phyloP scores from a whole-genome alignment of 2,797 vertebrate species.

The Takifugu ocellatus region DNA sequence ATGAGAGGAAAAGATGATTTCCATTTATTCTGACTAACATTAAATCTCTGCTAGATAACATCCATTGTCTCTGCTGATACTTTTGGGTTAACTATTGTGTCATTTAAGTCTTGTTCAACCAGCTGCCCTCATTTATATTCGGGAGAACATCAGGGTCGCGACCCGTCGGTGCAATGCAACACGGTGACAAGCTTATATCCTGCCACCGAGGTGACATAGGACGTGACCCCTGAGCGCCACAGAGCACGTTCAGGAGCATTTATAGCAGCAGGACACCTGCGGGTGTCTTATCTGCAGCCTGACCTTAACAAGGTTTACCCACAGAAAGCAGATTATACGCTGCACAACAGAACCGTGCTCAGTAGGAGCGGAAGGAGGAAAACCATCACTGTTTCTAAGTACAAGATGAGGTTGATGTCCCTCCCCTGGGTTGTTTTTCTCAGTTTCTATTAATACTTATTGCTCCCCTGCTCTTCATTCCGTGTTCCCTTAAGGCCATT shows the following conservation, averaged over 20 bases:
- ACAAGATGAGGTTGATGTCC: conserved; percentile 64
- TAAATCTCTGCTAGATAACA: background rate
- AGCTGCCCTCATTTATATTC: conserved; percentile 55
- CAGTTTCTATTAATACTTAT: conserved; percentile 40
- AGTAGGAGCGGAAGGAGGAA: conserved; percentile 28
- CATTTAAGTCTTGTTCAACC: conserved; percentile 30
- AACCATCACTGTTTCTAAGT: conserved; percentile 63
- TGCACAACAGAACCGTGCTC: conserved; percentile 42
- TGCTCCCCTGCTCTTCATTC: conserved; percentile 16
- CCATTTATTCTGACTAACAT: background rate
- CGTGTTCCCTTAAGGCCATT: conserved; percentile 30
- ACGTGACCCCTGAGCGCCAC: conserved; percentile 37
- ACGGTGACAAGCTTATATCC: conserved; percentile 43
- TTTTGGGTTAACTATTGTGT: background rate
- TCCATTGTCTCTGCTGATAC: background rate
- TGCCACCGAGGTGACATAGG: conserved; percentile 31
- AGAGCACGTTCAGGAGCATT: conserved; percentile 47
- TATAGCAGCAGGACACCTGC: conserved; percentile 51
- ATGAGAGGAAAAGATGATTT: background rate
- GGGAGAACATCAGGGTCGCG: conserved; percentile 49
- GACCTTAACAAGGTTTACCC: conserved; percentile 72
- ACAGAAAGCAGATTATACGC: conserved; percentile 45
- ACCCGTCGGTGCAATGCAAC: conserved; percentile 53
- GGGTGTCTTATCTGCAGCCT: conserved; percentile 52
- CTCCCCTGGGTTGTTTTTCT: conserved; percentile 60